Base-by-base conservation (phyloP, 1,140 invertebrate species). In the Drosophila simulans region DNA sequence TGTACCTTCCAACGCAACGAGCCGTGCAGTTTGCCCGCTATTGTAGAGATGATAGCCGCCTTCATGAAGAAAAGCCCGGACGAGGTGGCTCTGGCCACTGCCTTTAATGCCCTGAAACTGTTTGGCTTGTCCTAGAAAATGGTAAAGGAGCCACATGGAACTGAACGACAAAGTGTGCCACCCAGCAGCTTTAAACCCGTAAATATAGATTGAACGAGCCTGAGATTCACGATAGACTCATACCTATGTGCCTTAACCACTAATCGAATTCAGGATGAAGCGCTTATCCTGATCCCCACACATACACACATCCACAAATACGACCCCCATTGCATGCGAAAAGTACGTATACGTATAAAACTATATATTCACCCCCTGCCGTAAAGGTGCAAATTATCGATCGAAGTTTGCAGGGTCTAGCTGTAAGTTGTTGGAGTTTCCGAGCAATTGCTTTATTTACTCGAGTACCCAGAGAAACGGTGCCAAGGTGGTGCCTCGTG, bases 1-100 rank as follows among this genome's bases (percentile, higher is more conserved):
- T 98, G 97, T 92, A 98, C 97, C 58, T 99, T 99, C 93, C 97
- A 99, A 94, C 94, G 98, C 71, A 99, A 99, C 91, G 98, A 99
- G 93, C 98, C 98, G 0, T 98, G 98, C 93, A 97, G 97, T 15
- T 93, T 99, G 58, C 97, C 98, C 13, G 97, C 97, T 34, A 97
- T 98, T 53, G 96, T 98, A 15, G 98, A 99, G 93, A 96, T 99
- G 94, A 95, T 99, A 65, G 97, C 98, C 20, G 97, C 97, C 27
- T 98, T 98, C 92, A 96, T 98, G 93, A 94, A 95, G 56, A 96
- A 96, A 90, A 95, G 95, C 34, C 96, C 97, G 0, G 97, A 98
- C 92, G 97, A 98, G 92, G 96, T 99, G 15, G 98, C 98, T 1
- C 93, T 98, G 59, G 95, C 97, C 39, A 98, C 98, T 10, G 97